These are phyloP conservation scores for Epinephelus awoara DNA, from an alignment of 2,797 vertebrate species.

Conservation along the genomic window DNA sequence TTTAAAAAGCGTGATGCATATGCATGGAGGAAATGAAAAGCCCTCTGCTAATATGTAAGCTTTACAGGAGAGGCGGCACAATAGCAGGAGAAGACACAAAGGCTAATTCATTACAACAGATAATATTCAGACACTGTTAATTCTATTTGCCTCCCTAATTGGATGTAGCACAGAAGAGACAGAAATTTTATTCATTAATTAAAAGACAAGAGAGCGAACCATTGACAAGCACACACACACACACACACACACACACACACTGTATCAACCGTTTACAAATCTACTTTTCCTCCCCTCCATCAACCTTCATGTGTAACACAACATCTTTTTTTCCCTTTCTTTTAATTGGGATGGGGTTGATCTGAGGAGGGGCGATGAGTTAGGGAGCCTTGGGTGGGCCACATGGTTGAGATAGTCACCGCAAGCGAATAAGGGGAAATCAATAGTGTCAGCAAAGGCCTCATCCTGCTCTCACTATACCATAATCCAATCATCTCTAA, in stretches of 20 bases:
- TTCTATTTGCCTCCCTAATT: conserved; percentile 84
- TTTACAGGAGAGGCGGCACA: conserved; percentile 68
- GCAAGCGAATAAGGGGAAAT: conserved; percentile 74
- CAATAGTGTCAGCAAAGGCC: conserved; percentile 86
- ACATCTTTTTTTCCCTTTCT: conserved; percentile 40
- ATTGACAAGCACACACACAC: conserved; percentile 65
- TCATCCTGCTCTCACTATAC: conserved; percentile 88
- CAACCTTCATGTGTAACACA: conserved; percentile 67
- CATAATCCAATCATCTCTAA: conserved; percentile 91
- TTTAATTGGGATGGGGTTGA: conserved; percentile 65
- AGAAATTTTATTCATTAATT: conserved; percentile 83
- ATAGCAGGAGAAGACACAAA: conserved; percentile 77
- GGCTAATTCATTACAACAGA: conserved; percentile 85
- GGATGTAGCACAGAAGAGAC: conserved; percentile 78
- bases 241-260: conserved; percentile 48
- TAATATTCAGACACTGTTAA: conserved; percentile 85
- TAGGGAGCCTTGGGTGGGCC: conserved; percentile 71
- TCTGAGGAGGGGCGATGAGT: conserved; percentile 62
- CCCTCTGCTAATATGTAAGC: conserved; percentile 67
- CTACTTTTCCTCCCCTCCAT: conserved; percentile 44
- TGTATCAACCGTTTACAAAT: conserved; percentile 62
- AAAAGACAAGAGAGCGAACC: conserved; percentile 79
- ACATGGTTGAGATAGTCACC: conserved; percentile 72
- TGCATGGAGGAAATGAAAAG: conserved; percentile 66
- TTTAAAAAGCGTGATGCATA: conserved; percentile 62